These are phyloP conservation scores for Sebastes minor DNA, from an alignment of 2,797 vertebrate genomes.

Conservation along the genomic window DNA sequence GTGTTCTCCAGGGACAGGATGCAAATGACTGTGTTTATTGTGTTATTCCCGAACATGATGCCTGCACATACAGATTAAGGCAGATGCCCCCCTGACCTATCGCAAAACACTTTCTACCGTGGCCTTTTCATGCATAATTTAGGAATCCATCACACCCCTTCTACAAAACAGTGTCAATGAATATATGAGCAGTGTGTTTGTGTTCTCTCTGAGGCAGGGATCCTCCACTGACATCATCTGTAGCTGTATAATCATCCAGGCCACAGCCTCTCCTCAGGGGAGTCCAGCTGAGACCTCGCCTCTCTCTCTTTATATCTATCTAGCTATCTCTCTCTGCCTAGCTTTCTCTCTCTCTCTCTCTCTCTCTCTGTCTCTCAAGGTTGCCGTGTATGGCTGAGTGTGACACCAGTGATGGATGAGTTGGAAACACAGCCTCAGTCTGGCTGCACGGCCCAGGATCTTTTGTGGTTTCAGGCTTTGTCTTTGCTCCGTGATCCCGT, in stretches of 20 bases:
- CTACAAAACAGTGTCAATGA: conserved; percentile 49
- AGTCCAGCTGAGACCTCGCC: conserved; percentile 74
- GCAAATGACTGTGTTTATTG: conserved; percentile 42
- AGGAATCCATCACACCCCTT: conserved; percentile 16
- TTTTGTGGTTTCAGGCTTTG: conserved; percentile 61
- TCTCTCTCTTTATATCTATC: conserved; percentile 35
- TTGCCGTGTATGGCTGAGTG: conserved; percentile 64
- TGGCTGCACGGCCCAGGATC: conserved; percentile 37
- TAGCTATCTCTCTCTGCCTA: conserved; percentile 34
- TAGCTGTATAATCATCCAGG: conserved; percentile 80
- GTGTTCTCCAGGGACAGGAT: conserved; percentile 37
- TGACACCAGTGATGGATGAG: conserved; percentile 76
- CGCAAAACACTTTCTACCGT: conserved; percentile 31
- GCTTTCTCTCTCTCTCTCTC: conserved; percentile 32
- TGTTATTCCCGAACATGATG: conserved; percentile 34
- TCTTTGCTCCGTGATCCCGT: conserved; percentile 45
- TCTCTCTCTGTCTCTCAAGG: conserved; percentile 59
- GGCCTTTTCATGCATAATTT: conserved; percentile 62
- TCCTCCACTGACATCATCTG: conserved; percentile 77
- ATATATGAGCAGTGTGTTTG: conserved; percentile 50
- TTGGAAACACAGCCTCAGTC: conserved; percentile 60
- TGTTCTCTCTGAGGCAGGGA: conserved; percentile 53
- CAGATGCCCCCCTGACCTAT: conserved; percentile 54
- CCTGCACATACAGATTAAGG: conserved; percentile 16
- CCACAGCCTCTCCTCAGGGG: conserved; percentile 72